phyloP scores from a whole-genome alignment of 2,113 vertebrate genomes.

The Platysternon megacephalum region DNA sequence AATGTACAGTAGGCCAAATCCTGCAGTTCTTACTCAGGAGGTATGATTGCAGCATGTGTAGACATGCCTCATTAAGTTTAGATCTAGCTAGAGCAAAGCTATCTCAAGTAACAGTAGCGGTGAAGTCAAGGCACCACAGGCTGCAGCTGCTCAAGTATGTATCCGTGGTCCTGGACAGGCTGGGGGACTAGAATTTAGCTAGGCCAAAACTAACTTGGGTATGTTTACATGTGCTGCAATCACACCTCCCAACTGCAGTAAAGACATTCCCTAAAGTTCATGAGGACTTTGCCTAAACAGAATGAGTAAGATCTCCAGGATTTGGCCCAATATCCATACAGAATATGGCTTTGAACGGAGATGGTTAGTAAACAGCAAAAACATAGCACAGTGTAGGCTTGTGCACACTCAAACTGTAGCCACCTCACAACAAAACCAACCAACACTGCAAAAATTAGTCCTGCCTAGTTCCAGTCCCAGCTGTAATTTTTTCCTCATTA shows the following conservation, averaged over 20 bases:
- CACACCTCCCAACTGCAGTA: neutral
- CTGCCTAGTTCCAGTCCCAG: neutral
- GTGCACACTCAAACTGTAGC: neutral
- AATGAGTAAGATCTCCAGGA: neutral
- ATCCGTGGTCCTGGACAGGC: no score
- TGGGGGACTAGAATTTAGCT: neutral
- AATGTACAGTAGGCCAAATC: constrained; percentile 3
- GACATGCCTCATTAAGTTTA: no score
- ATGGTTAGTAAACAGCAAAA: neutral
- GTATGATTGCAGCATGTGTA: no score
- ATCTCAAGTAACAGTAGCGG: no score
- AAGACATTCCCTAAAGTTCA: neutral
- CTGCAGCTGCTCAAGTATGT: no score
- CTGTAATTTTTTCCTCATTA: neutral
- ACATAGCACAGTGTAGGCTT: neutral
- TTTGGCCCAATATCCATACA: neutral
- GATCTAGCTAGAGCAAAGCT: no score
- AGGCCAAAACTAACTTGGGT: neutral
- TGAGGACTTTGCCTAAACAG: constrained; percentile 8
- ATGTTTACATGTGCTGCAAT: neutral
- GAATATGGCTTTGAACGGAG: neutral
- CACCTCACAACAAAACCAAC: neutral
- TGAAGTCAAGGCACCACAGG: no score
- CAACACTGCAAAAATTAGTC: neutral
- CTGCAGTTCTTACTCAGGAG: neutral